Evolutionary conservation across 2,113 vertebrate genomes (phyloP).

Genomic region (Sylvietta virens): DNA sequence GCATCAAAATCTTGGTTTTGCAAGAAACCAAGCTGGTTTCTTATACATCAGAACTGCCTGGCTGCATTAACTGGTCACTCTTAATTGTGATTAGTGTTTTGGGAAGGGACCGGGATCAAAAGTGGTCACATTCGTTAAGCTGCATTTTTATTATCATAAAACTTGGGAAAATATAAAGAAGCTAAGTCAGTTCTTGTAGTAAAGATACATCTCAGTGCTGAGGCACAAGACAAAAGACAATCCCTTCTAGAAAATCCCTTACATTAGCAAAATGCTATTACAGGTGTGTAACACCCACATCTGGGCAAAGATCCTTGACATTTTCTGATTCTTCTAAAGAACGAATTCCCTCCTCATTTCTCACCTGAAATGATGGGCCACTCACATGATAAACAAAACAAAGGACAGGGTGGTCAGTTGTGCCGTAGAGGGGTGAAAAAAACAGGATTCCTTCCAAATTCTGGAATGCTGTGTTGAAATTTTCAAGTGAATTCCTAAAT

Average conservation of each 20-base stretch:
- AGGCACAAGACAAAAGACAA: constrained; percentile 15
- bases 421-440: not conserved
- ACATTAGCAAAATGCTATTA: constrained; percentile 64
- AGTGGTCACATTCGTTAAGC: not conserved
- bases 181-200: not conserved
- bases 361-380: constrained; percentile 38
- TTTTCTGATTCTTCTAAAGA: constrained; percentile 63
- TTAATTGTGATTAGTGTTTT: not conserved
- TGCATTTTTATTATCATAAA: constrained; percentile 40
- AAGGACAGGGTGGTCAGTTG: not conserved
- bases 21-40: not conserved
- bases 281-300: constrained; percentile 48
- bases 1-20: too few relatives aligned
- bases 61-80: not conserved
- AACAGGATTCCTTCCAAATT: not conserved
- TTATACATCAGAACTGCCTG: not conserved
- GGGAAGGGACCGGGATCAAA: not conserved
- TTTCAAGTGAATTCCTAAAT: not conserved
- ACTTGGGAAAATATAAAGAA: not conserved
- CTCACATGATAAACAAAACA: not conserved
- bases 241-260: not conserved
- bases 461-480: not conserved
- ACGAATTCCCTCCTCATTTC: constrained; percentile 47
- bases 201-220: not conserved
- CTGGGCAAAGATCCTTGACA: constrained; percentile 28